Evolutionary conservation across 1,140 invertebrate genomes (phyloP), one percentile per base, ranked within the genome.

Genomic region (Trachymyrmex cornetzi): DNA sequence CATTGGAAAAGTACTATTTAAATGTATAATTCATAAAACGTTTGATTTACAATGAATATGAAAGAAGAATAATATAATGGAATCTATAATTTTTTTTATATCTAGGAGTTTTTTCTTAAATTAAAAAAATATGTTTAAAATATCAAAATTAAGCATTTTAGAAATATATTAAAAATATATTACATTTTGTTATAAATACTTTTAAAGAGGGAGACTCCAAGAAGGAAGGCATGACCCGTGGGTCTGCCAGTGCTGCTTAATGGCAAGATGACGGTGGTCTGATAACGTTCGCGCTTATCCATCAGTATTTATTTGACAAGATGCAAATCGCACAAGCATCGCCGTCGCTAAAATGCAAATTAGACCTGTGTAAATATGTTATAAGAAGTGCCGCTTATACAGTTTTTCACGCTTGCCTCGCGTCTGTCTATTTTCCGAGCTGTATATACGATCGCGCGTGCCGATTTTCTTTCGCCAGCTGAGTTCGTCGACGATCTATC

Each of bases 311-410:
- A 71, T 30, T 57, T 16, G 79, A 57, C 79, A 44, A 72, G 16
- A 81, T 72, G 79, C 79, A 81, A 81, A 81, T 81, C 34, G 66
- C 64, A 34, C 50, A 44, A 81, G 63, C 77, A 12, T 38, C 30
- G 30, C 53, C 66, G 22, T 55, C 64, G 57, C 64, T 71, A n/a
- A 81, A 57, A 81, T 81, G 79, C 66, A 81, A 81, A 81, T 71
- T 71, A 71, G 30, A 14, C 22, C 9, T 30, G 16, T 59, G 50
- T 81, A 81, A 72, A 81, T 81, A 81, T 16, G 22, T 72, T 27
- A 30, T 81, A 55, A 57, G 48, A 72, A 71, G 66, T 67, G 30
- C 11, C 44, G 7, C 24, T 69, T 81, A 57, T 57, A 57, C 50
- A 50, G 34, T 34, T 66, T 57, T 57, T 24, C 50, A 71, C 48